Conservation (phyloP, 2,113 vertebrate species). For the Forbesichthys agassizii region DNA sequence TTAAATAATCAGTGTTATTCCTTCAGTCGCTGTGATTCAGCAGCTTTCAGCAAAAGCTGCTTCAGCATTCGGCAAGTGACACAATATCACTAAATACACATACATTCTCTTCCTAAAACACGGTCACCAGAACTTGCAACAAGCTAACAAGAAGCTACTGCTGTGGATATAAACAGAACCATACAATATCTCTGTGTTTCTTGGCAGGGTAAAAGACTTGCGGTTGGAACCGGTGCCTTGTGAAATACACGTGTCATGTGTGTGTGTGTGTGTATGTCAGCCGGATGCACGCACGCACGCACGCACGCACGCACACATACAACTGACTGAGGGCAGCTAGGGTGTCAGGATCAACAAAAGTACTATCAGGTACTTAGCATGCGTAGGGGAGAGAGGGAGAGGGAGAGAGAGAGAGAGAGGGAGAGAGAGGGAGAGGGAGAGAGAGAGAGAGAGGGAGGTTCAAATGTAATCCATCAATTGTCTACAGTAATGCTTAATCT, state of each 20-base stretch:
- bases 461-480: slow-evolving; percentile 66
- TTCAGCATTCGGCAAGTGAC: too few relatives aligned
- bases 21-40: too few relatives aligned
- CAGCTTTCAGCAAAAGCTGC: too few relatives aligned
- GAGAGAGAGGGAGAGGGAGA: slow-evolving; percentile 40
- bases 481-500: slow-evolving; percentile 72
- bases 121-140: too few relatives aligned
- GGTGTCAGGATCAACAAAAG: slow-evolving; percentile 39
- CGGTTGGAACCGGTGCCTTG: background rate
- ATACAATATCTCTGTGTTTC: too few relatives aligned
- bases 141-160: too few relatives aligned
- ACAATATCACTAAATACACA: too few relatives aligned
- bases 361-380: slow-evolving; percentile 30
- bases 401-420: slow-evolving; percentile 41
- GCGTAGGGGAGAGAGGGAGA: slow-evolving; percentile 50
- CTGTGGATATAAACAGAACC: too few relatives aligned
- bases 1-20: too few relatives aligned
- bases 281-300: too few relatives aligned
- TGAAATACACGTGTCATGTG: slow-evolving; percentile 45
- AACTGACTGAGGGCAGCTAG: slow-evolving; percentile 35
- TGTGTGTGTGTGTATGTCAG: background rate
- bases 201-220: too few relatives aligned
- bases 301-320: slow-evolving; percentile 26
- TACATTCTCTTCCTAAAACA: too few relatives aligned
- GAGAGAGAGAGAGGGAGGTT: slow-evolving; percentile 41